Conservation (phyloP, 2,113 vertebrate genomes). For the Tragelaphus imberbis region DNA sequence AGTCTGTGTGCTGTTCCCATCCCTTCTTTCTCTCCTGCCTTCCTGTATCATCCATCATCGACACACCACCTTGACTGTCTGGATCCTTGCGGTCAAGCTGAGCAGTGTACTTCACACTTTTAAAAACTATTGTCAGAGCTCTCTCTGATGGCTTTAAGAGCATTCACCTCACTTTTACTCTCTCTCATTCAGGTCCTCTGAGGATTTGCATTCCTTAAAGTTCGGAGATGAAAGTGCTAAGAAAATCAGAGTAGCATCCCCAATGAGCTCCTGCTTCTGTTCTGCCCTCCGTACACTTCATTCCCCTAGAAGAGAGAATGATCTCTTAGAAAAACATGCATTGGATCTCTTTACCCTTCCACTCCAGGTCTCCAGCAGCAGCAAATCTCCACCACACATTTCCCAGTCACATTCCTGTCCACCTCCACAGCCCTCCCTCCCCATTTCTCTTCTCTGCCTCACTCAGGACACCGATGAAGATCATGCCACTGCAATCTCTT, state of each 20-base stretch:
- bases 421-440: fast-evolving
- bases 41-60: background rate
- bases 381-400: background rate
- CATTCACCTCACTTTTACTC: background rate
- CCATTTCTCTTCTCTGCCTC: fast-evolving
- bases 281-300: background rate
- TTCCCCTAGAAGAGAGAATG: background rate
- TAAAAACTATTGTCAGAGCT: background rate
- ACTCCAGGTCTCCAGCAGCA: background rate
- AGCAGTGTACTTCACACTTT: background rate
- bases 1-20: background rate
- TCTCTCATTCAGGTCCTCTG: background rate
- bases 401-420: background rate
- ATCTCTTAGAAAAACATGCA: background rate
- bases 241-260: background rate
- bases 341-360: background rate
- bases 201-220: background rate
- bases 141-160: background rate
- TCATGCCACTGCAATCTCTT: fast-evolving
- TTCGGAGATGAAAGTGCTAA: background rate
- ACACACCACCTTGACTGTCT: background rate
- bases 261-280: background rate
- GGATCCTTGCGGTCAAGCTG: background rate
- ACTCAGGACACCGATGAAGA: fast-evolving
- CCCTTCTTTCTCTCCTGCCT: background rate